Base-by-base conservation (phyloP, 2,888 invertebrate genomes). In the Drosophila bunnanda region DNA sequence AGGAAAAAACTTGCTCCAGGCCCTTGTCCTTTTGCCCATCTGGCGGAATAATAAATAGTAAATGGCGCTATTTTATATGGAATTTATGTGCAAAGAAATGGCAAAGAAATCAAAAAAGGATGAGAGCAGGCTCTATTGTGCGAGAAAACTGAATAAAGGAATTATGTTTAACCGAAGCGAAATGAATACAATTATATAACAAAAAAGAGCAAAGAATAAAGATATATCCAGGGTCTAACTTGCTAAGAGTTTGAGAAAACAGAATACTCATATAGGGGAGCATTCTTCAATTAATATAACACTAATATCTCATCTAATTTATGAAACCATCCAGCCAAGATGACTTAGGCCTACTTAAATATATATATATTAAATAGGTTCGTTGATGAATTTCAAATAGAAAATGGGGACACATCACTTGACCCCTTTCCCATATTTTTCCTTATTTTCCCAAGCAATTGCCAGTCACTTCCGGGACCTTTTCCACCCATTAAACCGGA, bases 11-110 rank as follows among this genome's bases (percentile, higher is more conserved):
- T 43, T 46, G 50, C 20, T 25, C 30, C 50, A 22, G 30, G n/a
- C 2, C 52, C 17, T 36, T 38, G 22, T 30, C 41, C 28, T 52
- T 28, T 44, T 15, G 32, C 34, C 56, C 59, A 59, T 39, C 57
- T 59, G 59, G 43, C 34, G 28, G 58, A 64, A 71, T 73, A 71
- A 88, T 88, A 82, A 84, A 87, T 82, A 82, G 85, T 79, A 79
- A 79, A 81, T 84, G 77, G 73, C 69, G 77, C 70, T 67, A 77
- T 87, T 87, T 87, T 74, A 79, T 73, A 72, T 72, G 72, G 68
- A 82, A 79, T 82, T 87, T 81, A 87, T 83, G 81, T 71, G 76
- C 55, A 69, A 78, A 56, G 71, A 78, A 54, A 38, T 36, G 28
- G 41, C 36, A 36, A 56, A 43, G 43, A 52, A 62, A 64, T 62